Evolutionary conservation across 2,113 vertebrate species (phyloP).

Genomic region (Hyla sarda): DNA sequence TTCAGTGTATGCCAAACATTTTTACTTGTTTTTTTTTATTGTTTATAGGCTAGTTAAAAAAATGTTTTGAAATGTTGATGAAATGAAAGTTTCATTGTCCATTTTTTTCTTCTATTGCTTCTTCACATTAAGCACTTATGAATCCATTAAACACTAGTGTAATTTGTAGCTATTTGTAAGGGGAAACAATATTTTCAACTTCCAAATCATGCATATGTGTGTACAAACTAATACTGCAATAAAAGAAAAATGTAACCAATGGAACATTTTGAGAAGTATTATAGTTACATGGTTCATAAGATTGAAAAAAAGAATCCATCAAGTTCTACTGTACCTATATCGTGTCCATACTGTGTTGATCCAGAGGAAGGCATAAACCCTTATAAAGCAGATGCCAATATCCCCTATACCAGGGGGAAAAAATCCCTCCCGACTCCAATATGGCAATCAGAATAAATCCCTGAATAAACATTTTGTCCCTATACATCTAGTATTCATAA

Average conservation of each 20-base stretch:
- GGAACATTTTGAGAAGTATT: neutral
- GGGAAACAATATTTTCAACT: neutral
- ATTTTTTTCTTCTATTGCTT: constrained; percentile 1
- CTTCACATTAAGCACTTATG: neutral
- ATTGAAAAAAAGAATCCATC: too few relatives aligned
- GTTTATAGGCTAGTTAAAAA: constrained; percentile 21
- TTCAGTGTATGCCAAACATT: constrained; percentile 67
- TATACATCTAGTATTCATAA: too few relatives aligned
- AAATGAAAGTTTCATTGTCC: constrained; percentile 8
- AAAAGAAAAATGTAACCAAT: neutral
- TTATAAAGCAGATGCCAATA: too few relatives aligned
- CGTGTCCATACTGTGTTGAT: too few relatives aligned
- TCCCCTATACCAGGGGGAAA: too few relatives aligned
- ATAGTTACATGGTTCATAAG: too few relatives aligned
- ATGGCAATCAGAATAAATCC: too few relatives aligned
- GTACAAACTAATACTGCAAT: neutral
- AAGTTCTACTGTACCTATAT: too few relatives aligned
- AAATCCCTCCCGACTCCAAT: too few relatives aligned
- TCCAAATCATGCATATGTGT: neutral
- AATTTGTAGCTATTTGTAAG: constrained; percentile 5
- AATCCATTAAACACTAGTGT: neutral
- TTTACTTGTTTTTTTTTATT: constrained; percentile 56
- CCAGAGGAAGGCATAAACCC: too few relatives aligned
- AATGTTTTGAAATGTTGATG: neutral
- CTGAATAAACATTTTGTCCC: too few relatives aligned